Base-by-base conservation (phyloP, 2,888 invertebrate species). In the Macrophya alboannulata region DNA sequence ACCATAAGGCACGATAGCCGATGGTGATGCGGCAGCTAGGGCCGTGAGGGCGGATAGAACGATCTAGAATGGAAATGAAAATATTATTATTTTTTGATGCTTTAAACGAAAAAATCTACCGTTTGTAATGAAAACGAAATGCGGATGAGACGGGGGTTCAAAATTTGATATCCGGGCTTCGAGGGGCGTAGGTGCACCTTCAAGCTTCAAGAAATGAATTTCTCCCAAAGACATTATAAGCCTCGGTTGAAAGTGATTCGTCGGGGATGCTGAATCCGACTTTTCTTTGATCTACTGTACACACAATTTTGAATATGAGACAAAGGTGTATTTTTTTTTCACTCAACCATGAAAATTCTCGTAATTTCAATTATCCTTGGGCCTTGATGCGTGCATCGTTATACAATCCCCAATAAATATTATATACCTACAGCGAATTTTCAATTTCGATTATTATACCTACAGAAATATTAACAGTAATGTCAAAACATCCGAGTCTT, bases 11-110 rank as follows among this genome's bases (percentile, higher is more conserved):
- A 84, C 83, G 74, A 87, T 86, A 0, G 72, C 87, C 12, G 88
- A 84, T 0, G 90, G 88, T 3, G 86, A 76, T 1, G 91, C 91
- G 5, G 86, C 65, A 4, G 89, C 88, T n/a, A 89, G 82, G 62
- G 88, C 88, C 85, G 85, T 87, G 10, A 90, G 84, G 43, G 89
- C 89, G 40, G 86, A 86, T 17, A 91, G 84, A 40, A 89, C 87
- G 37, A 90, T 89, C 92, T 92, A 87, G 4, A 87, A 81, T 43
- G 15, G 21, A 25, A 40, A 59, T 62, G 37, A 85, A 85, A 85
- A 21, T 6, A 40, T 68, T 21, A 43, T 8, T 55, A n/a, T 21
- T 62, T 37, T 31, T 55, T 21, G 10, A 51, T 62, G 15, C 12
- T 59, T n/a, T 21, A 8, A 59, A 12, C 9, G 15, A 5, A 25